Conservation (phyloP, 2,888 invertebrate species). For the Calameuta filiformis region DNA sequence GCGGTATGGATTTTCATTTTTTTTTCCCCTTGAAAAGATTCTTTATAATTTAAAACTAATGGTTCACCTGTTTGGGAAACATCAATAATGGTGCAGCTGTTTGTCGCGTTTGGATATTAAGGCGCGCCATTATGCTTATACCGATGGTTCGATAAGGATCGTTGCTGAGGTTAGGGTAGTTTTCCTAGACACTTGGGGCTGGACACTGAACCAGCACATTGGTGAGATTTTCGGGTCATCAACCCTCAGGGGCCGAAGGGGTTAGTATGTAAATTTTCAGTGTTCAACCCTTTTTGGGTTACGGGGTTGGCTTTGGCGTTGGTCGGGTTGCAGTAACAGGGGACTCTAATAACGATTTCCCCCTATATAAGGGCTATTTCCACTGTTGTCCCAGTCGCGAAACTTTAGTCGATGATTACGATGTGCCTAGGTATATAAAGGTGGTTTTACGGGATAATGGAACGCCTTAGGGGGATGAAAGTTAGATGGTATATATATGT, state of each 20-base stretch:
- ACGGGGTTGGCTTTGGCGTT: not conserved
- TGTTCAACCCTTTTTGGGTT: slow-evolving; percentile 38
- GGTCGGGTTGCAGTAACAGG: not conserved
- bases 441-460: not conserved
- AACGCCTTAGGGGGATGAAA: slow-evolving; percentile 14
- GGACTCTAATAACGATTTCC: not conserved
- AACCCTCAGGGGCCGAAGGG: not conserved
- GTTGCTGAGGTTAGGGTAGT: not conserved
- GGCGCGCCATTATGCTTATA: not conserved
- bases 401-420: slow-evolving; percentile 4
- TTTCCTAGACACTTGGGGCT: not conserved
- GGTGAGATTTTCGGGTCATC: not conserved
- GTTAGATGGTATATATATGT: not conserved
- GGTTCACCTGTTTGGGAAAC: slow-evolving; percentile 7
- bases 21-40: not conserved
- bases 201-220: not conserved
- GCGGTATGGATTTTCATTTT: not conserved
- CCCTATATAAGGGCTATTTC: not conserved
- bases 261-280: slow-evolving; percentile 42
- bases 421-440: slow-evolving; percentile 14
- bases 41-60: not conserved
- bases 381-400: not conserved
- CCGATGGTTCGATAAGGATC: not conserved
- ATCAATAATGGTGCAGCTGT: slow-evolving; percentile 7
- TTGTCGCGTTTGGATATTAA: not conserved